Base-by-base conservation (phyloP, 2,797 vertebrate species). In the Muscicapa comitata region DNA sequence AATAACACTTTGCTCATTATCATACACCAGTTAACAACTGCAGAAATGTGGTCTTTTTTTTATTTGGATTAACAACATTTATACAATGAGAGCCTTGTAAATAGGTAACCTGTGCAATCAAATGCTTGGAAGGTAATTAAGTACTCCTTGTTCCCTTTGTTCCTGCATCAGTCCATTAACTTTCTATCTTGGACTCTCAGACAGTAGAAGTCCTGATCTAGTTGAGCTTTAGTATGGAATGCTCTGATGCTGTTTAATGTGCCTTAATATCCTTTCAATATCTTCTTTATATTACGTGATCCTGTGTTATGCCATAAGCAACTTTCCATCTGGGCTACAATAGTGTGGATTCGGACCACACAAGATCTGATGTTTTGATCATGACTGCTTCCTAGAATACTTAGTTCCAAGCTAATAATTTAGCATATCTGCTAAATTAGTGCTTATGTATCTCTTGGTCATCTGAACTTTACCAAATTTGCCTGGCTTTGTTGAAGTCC, bases 161-260 rank as follows among this genome's bases (percentile, higher is more conserved):
- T 93, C 84, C 83, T 90, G 26, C 66, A 33, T 94, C 84, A 94
- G 79, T 88, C 94, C 94, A 96, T 97, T 96, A 88, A 94, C 67
- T 97, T 93, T 65, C 75, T 50, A 14, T 65, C 31, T 72, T 96
- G 95, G 90, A 96, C 93, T 96, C 93, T 92, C 59, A 26, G 80
- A 70, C 75, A 28, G 51, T 17, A 86, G 96, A 98, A 98, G 91
- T 94, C 97, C 96, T 90, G 65, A 90, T 96, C 94, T 97, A 98
- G 98, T 98, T 98, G 98, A 98, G 98, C 97, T 98, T 97, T 98
- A 97, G 96, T 98, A 96, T 93, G 96, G 96, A 98, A 94, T 59
- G 91, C 96, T 98, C 97, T 97, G 96, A 95, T 97, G 95, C 93
- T 97, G 97, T 97, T 98, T 84, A 98, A 93, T 97, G 96, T 97